Conservation (phyloP, 2,113 vertebrate genomes). For the Epinephelus lanceolatus region DNA sequence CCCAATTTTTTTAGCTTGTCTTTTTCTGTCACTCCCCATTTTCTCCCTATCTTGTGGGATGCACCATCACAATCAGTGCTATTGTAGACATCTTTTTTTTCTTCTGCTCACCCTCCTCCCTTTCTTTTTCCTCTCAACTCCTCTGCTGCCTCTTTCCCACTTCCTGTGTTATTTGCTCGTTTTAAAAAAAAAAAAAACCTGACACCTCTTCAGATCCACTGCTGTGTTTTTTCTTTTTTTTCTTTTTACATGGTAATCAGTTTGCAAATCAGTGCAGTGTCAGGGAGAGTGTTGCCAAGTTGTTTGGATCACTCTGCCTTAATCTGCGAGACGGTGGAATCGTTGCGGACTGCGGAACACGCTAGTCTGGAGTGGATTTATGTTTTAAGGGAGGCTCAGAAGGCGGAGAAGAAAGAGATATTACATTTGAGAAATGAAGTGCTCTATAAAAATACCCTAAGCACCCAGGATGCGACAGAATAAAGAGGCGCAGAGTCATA, state of each 20-base stretch:
- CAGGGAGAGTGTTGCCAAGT: conserved; percentile 76
- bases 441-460: conserved; percentile 66
- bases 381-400: conserved; percentile 73
- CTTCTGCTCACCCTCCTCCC: neutral
- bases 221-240: conserved; percentile 39
- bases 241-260: conserved; percentile 77
- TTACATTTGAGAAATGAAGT: conserved; percentile 76
- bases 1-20: conserved; percentile 5
- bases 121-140: neutral
- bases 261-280: conserved; percentile 83
- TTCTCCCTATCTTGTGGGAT: conserved; percentile 33
- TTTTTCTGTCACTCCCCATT: conserved; percentile 36
- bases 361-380: conserved; percentile 78
- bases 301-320: conserved; percentile 81
- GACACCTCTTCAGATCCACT: conserved; percentile 59
- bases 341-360: conserved; percentile 65
- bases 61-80: conserved; percentile 59
- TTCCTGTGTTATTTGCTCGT: conserved; percentile 43
- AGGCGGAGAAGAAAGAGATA: conserved; percentile 72
- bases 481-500: conserved; percentile 61
- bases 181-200: conserved; percentile 17
- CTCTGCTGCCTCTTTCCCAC: conserved; percentile 19
- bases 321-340: conserved; percentile 76
- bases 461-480: conserved; percentile 52
- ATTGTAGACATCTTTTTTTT: conserved; percentile 34